Evolutionary conservation across 2,797 vertebrate species (phyloP).

Genomic region (Eurystomus glaucurus): DNA sequence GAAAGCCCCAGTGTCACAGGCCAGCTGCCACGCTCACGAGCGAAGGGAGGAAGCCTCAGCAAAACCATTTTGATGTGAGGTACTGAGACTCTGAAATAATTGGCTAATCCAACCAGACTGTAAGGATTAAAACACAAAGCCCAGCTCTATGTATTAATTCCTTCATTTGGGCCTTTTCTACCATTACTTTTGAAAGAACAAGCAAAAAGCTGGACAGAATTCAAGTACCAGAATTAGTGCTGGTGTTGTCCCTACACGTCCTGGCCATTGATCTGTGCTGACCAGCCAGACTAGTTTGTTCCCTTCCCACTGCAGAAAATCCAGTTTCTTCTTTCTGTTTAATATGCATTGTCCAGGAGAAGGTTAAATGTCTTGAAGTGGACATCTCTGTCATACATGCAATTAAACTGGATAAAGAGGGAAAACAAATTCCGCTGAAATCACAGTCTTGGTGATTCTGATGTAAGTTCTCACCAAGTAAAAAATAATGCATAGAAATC

Average conservation of each 20-base stretch:
- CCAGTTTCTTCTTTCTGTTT: not conserved
- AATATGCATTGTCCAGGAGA: not conserved
- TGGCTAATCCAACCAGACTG: not conserved
- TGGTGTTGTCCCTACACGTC: not conserved
- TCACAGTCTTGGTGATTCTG: not conserved
- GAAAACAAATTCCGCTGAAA: not conserved
- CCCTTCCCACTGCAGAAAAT: not conserved
- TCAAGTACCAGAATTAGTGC: not conserved
- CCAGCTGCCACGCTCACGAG: not conserved
- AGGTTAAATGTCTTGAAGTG: not conserved
- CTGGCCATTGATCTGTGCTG: not conserved
- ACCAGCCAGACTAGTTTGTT: not conserved
- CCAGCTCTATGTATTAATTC: not conserved
- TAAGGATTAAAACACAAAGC: slow-evolving; percentile 16
- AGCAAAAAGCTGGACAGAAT: slow-evolving; percentile 3
- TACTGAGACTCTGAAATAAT: not conserved
- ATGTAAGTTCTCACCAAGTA: not conserved
- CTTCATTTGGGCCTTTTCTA: not conserved
- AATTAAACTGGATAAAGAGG: not conserved
- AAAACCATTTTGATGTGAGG: not conserved
- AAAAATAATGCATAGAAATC: not conserved
- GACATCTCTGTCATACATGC: not conserved
- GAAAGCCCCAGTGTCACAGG: fast-evolving
- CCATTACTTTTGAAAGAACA: slow-evolving; percentile 2
- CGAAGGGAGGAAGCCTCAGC: not conserved